These are phyloP conservation scores for Pegoplata infirma DNA, from an alignment of 2,888 invertebrate genomes.

Conservation along the genomic window DNA sequence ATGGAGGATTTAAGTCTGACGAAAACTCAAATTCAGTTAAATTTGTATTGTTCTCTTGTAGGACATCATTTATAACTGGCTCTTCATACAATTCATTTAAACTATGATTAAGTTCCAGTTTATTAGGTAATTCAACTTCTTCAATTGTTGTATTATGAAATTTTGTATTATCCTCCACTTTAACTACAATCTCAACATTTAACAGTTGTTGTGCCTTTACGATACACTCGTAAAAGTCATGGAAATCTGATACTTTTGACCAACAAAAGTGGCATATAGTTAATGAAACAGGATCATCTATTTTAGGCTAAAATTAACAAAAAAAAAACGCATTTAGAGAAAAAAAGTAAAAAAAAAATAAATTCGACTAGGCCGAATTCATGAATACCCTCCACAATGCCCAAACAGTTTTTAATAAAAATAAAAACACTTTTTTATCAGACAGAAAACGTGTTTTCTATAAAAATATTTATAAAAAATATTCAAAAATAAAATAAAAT, in stretches of 20 bases:
- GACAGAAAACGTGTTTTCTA: too few relatives aligned
- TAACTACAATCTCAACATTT: conserved; percentile 69
- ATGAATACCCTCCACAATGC: too few relatives aligned
- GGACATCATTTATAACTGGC: conserved; percentile 20
- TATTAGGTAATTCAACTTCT: neutral
- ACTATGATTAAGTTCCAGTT: conserved; percentile 10
- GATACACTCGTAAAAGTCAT: conserved; percentile 46
- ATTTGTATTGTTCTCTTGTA: neutral
- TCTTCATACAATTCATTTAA: conserved; percentile 19
- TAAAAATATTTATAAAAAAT: too few relatives aligned
- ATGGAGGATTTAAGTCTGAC: neutral
- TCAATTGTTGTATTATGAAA: neutral
- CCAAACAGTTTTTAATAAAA: too few relatives aligned
- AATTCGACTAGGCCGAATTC: too few relatives aligned
- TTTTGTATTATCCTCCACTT: conserved; percentile 25
- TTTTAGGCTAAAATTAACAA: conserved; percentile 63
- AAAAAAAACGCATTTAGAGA: too few relatives aligned
- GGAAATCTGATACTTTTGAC: conserved; percentile 42
- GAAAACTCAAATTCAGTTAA: conserved; percentile 5
- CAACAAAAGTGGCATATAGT: conserved; percentile 68
- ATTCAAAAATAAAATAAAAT: too few relatives aligned
- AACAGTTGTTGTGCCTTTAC: conserved; percentile 64
- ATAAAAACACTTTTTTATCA: too few relatives aligned
- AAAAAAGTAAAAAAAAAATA: too few relatives aligned
- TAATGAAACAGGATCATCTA: conserved; percentile 70